Evolutionary conservation across 37 sponge, comb jelly and placozoan species (phyloP).

Genomic region (Axinella damicornis): DNA sequence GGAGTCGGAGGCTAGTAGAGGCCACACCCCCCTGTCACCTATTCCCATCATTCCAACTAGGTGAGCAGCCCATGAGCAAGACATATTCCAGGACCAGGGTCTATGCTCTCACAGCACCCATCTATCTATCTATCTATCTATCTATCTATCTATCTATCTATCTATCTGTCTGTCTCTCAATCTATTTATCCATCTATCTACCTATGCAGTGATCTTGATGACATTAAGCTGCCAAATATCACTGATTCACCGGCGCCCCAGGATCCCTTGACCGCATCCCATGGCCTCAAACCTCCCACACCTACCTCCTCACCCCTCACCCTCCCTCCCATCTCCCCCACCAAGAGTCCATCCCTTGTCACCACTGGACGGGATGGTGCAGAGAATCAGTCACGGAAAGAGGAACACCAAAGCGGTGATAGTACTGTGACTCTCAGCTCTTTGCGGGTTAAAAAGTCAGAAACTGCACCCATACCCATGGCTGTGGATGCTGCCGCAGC

Average conservation of each 20-base stretch:
- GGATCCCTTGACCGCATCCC: too few relatives aligned
- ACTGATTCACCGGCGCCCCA: too few relatives aligned
- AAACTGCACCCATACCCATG: not conserved
- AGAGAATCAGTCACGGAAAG: not conserved
- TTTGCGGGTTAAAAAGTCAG: not conserved
- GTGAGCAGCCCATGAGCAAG: too few relatives aligned
- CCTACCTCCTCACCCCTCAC: not conserved
- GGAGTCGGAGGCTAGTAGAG: not conserved
- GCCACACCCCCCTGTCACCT: not conserved
- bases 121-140: not conserved
- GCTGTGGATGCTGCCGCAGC: too few relatives aligned
- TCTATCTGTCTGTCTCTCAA: too few relatives aligned
- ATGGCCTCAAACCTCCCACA: too few relatives aligned
- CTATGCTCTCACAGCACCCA: not conserved
- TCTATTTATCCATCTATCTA: not conserved
- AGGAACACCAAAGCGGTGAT: not conserved
- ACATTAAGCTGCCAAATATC: too few relatives aligned
- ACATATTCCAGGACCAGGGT: not conserved
- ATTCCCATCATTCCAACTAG: too few relatives aligned
- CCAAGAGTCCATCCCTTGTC: not conserved
- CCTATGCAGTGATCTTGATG: too few relatives aligned
- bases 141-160: not conserved
- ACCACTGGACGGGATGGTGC: not conserved
- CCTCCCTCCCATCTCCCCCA: conserved; percentile 20
- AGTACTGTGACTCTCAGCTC: not conserved